Evolutionary conservation across 2,113 vertebrate genomes (phyloP).

Genomic region (Ctenodactylus gundi): DNA sequence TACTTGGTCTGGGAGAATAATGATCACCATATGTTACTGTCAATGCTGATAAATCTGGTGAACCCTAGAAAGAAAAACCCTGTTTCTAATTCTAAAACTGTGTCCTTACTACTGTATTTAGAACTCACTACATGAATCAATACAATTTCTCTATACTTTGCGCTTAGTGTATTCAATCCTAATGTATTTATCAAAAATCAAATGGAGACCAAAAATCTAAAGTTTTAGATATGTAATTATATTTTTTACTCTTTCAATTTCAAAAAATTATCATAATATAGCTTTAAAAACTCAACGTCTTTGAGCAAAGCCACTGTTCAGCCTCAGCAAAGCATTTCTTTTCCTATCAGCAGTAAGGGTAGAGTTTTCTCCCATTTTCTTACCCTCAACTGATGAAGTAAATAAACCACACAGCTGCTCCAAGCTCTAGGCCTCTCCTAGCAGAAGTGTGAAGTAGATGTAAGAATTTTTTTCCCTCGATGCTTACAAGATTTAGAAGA

Average conservation of each 20-base stretch:
- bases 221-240: not conserved
- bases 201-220: not conserved
- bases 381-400: not conserved
- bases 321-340: not conserved
- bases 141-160: not conserved
- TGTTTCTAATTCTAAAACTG: not conserved
- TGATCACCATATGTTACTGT: not conserved
- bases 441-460: not conserved
- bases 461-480: not conserved
- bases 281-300: not conserved
- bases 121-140: not conserved
- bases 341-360: not conserved
- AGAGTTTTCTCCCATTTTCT: not conserved
- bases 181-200: not conserved
- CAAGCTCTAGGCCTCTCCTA: not conserved
- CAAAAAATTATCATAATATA: not conserved
- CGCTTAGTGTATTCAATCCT: not conserved
- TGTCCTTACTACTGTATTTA: not conserved
- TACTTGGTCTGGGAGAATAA: not conserved
- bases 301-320: not conserved
- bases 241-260: not conserved
- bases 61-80: not conserved
- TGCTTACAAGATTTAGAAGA: constrained; percentile 15
- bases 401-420: not conserved
- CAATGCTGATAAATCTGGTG: not conserved